Conservation (phyloP, 2,888 invertebrate genomes). For the Zhuqinia jingwanae region DNA sequence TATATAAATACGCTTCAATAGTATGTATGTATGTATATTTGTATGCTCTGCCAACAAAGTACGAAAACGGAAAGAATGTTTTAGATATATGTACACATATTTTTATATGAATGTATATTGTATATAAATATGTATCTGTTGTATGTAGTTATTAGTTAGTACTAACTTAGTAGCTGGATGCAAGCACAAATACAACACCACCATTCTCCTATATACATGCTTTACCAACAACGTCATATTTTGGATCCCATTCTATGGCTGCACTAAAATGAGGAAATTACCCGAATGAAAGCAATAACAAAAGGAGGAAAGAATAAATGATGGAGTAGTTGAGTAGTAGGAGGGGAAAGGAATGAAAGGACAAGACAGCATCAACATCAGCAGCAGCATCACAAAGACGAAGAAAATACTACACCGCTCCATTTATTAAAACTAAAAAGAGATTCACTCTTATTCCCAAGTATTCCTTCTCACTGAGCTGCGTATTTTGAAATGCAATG, state of each 20-base stretch:
- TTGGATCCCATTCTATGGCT: conserved; percentile 29
- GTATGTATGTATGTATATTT: neutral
- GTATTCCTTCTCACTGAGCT: conserved; percentile 14
- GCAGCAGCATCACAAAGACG: conserved; percentile 25
- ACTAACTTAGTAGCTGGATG: neutral
- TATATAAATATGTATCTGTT: no score
- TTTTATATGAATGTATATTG: no score
- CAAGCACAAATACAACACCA: neutral
- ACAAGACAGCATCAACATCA: conserved; percentile 62
- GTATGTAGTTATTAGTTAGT: no score
- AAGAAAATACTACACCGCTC: conserved; percentile 62
- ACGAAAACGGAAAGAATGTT: conserved; percentile 5
- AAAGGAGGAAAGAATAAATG: conserved; percentile 71
- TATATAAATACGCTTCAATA: neutral
- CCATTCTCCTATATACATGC: neutral
- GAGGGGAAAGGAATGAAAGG: conserved; percentile 66
- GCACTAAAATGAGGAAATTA: conserved; percentile 70
- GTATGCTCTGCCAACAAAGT: neutral
- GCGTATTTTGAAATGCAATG: conserved; percentile 48
- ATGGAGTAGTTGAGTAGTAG: conserved; percentile 70
- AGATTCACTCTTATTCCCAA: conserved; percentile 45
- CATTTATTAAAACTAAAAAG: conserved; percentile 71
- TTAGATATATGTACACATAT: conserved; percentile 1
- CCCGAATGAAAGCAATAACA: conserved; percentile 67
- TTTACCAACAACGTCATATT: neutral